Conservation (phyloP, 2,888 invertebrate species). For the Amorpha juglandis region DNA sequence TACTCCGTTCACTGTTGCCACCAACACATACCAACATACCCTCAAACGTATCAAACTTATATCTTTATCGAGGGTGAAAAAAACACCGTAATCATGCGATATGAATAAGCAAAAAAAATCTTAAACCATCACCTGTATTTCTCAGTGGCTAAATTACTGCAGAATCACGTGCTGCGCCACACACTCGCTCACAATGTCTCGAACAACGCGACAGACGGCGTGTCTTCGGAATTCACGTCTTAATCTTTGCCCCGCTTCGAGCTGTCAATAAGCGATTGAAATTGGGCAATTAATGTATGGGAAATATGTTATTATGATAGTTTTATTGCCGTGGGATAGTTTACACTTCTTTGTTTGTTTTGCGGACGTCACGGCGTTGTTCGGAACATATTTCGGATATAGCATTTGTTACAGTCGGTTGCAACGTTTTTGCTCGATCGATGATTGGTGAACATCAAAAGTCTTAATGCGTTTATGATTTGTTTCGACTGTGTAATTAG, state of each 20-base stretch:
- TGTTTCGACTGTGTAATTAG: constrained; percentile 1
- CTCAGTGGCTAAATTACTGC: constrained; percentile 1
- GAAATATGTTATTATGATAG: constrained; percentile 51
- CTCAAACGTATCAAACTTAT: too few species aligned
- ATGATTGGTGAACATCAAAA: neutral
- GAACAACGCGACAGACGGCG: neutral
- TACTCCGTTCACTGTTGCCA: too few species aligned
- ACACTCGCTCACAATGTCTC: neutral
- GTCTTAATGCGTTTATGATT: constrained; percentile 15
- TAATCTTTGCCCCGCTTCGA: constrained; percentile 30
- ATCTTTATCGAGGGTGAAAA: neutral
- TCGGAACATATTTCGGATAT: constrained; percentile 13
- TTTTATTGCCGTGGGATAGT: constrained; percentile 56
- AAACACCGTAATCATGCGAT: neutral
- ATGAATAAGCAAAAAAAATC: neutral
- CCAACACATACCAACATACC: too few species aligned
- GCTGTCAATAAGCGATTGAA: constrained; percentile 44
- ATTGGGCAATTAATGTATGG: constrained; percentile 56
- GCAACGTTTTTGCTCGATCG: constrained; percentile 10
- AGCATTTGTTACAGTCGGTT: constrained; percentile 7
- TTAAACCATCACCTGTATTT: neutral
- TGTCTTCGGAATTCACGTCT: neutral
- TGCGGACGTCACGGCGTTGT: constrained; percentile 20
- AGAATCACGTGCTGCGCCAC: neutral
- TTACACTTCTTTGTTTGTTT: constrained; percentile 34